phyloP scores from a whole-genome alignment of 1,140 invertebrate species.

The Harpegnathos saltator region DNA sequence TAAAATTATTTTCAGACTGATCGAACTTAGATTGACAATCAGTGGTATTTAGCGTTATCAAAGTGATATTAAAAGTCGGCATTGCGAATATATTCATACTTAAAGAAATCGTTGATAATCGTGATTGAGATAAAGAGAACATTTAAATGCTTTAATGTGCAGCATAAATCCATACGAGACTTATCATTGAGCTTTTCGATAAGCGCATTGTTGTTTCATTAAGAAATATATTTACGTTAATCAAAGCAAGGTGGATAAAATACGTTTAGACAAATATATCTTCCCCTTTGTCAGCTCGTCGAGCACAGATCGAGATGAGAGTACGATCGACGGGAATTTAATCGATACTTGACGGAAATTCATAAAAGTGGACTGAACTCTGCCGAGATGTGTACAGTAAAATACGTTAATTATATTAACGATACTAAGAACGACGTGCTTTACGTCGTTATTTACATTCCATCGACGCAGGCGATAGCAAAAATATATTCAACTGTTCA shows the following conservation, averaged over 20 bases:
- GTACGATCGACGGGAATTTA: background rate
- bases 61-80: background rate
- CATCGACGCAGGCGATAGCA: constrained; percentile 24
- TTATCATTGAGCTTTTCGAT: background rate
- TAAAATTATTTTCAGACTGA: constrained; percentile 14
- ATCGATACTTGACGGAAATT: constrained; percentile 15
- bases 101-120: background rate
- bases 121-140: background rate
- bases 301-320: background rate
- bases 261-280: background rate
- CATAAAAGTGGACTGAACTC: constrained; percentile 7
- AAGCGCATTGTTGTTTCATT: background rate
- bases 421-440: background rate
- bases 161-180: background rate
- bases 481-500: constrained; percentile 7
- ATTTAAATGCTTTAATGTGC: background rate
- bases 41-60: background rate
- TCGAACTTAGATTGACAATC: constrained; percentile 5
- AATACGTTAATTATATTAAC: constrained; percentile 34
- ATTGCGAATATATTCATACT: background rate
- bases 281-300: background rate
- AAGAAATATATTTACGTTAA: constrained; percentile 14
- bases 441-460: constrained; percentile 8
- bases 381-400: constrained; percentile 15
- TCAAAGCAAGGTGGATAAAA: background rate